Base-by-base conservation (phyloP, 2,888 invertebrate species). In the Spilosoma lubricipeda region DNA sequence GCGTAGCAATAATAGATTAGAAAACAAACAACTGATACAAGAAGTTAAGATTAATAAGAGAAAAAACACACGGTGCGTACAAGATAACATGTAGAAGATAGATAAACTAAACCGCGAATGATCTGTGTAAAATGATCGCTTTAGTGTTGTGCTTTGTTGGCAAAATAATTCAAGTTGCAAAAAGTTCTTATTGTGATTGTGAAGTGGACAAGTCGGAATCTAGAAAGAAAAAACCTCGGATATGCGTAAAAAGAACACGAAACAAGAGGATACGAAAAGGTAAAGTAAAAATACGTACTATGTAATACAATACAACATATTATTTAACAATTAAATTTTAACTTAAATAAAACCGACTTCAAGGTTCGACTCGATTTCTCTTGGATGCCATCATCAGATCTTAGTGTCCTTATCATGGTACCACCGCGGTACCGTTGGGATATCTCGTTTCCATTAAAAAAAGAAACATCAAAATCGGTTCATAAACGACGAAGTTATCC, bases 111-210 rank as follows among this genome's bases (percentile, higher is more conserved):
- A 77, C 63, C 75, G 52, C 52, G n/a, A 66, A 75, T 78, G 77
- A 73, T 73, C 70, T 77, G 77, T 81, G 77, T 30, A 87, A 88
- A 84, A 95, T 95, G 95, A 94, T 95, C 73, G 94, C 86, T 39
- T 81, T 93, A 76, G 89, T 94, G 85, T 86, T 93, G 88, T 94
- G 88, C 82, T 86, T 94, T 72, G 82, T 93, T 76, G 88, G 90
- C 5, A 92, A 91, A 87, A 82, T 95, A 76, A 87, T 93, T 77
- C 90, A 93, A 78, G 79, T 92, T 66, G 85, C 88, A 68, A 90
- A 82, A 83, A 87, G 79, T 88, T 84, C 64, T 71, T 86, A 86
- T 77, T 76, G 74, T 59, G 77, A 67, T 71, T 75, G 82, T 68
- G 81, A 82, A 75, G 64, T 71, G 20, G 81, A 84, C 73, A 73